Evolutionary conservation across 1,140 invertebrate genomes (phyloP).

Genomic region (Onthophagus taurus): DNA sequence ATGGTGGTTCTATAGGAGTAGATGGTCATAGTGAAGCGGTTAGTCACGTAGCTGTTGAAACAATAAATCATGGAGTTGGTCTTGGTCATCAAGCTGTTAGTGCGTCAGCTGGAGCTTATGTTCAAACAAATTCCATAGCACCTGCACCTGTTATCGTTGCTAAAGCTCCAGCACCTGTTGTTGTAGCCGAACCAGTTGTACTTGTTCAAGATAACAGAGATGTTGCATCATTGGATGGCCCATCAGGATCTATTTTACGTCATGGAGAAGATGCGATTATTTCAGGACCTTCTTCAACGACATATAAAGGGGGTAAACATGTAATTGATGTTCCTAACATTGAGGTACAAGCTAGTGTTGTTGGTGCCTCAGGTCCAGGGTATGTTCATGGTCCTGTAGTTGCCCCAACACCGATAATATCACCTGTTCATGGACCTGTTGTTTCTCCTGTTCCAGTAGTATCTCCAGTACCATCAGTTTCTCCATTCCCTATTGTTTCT

Average conservation of each 20-base stretch:
- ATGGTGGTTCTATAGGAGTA: conserved; percentile 14
- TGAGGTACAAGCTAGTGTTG: not conserved
- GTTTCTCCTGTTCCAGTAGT: too few species aligned
- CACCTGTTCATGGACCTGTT: too few species aligned
- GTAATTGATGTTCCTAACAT: not conserved
- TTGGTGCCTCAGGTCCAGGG: not conserved
- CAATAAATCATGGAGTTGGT: not conserved
- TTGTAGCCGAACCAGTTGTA: conserved; percentile 14
- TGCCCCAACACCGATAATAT: not conserved
- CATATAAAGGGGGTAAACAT: conserved; percentile 13
- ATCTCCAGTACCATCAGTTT: too few species aligned
- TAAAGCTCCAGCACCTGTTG: conserved; percentile 4
- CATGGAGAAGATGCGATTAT: conserved; percentile 17
- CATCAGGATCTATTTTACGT: conserved; percentile 20
- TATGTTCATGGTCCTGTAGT: not conserved
- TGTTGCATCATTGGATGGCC: conserved; percentile 14
- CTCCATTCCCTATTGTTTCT: too few species aligned
- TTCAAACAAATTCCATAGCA: not conserved
- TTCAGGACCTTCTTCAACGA: conserved; percentile 20
- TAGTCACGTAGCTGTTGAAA: not conserved
- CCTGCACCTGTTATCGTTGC: conserved; percentile 11
- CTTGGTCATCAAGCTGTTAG: not conserved
- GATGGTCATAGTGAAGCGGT: conserved; percentile 3
- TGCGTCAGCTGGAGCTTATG: not conserved
- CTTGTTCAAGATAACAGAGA: conserved; percentile 15